Evolutionary conservation across 2,797 vertebrate species (phyloP), one percentile per base, ranked within the genome.

Genomic region (Parotocinclus haroldoi): DNA sequence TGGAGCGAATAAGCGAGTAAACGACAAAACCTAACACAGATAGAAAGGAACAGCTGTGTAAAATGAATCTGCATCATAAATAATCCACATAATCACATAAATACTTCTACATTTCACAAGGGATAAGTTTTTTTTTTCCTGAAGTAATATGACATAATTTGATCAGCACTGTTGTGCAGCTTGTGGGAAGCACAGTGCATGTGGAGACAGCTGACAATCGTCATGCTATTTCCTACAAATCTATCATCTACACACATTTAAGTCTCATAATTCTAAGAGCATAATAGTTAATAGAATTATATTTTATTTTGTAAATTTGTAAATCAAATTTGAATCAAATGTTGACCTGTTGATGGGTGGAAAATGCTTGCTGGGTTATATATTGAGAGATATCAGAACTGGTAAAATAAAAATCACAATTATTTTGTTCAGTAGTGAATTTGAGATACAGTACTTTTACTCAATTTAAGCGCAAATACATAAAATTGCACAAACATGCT

Each of bases 111-210:
- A 45, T 58, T 63, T 57, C 58, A 16, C 59, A 71, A 59, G 19
- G 19, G 17, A n/a, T 14, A 3, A 8, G 12, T 10, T 36, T 51
- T 45, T 10, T 12, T 68, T 36, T n/a, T n/a, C n/a, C 10, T 27
- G 53, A 45, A 39, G 14, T 14, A 19, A 52, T 45, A 72, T 61
- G 44, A 45, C 63, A 72, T 60, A 10, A 60, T 62, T 66, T 18
- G 18, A 56, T 66, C 63, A 42, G 42, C 10, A 44, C 18, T 27
- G 42, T 13, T 57, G 27, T 27, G 50, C 27, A 54, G 58, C 51
- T 53, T 9, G 8, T 42, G 40, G 10, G 40, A 42, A 42, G 40
- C 10, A 9, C 40, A 36, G 12, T 3, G 46, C 27, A 7, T 18
- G 9, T 12, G 7, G 14, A 50, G 13, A 62, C 46, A 9, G 40